Percentiles rank a stretch among this genome's conserved stretches.
phyloP scores from a whole-genome alignment of 2,113 vertebrate genomes.

The Aegithalos caudatus region DNA sequence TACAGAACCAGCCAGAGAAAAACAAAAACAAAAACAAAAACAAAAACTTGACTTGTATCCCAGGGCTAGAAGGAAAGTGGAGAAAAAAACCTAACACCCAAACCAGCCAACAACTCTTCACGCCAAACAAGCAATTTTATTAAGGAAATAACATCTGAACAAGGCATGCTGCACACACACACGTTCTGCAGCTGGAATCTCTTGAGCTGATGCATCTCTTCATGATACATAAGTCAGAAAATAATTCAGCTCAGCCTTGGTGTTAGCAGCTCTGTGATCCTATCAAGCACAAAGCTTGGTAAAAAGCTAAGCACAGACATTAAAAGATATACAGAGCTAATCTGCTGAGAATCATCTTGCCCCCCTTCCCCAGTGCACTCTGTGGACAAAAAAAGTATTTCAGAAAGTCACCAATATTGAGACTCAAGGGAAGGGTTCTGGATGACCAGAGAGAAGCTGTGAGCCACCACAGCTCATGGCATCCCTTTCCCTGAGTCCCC shows the following conservation, averaged over 20 bases:
- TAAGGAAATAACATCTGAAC: constrained; percentile 36
- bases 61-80: neutral
- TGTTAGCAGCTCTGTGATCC: neutral
- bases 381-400: neutral
- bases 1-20: neutral
- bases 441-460: neutral
- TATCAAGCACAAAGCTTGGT: neutral
- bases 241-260: neutral
- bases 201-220: neutral
- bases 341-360: neutral
- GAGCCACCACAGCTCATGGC: neutral
- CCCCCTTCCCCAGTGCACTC: neutral
- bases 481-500: neutral
- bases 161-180: neutral
- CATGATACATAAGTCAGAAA: neutral
- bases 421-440: neutral
- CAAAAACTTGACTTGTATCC: neutral
- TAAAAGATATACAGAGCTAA: neutral
- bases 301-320: neutral
- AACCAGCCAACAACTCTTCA: neutral
- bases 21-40: too few species aligned
- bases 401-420: neutral
- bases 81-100: neutral
- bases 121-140: neutral
- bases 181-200: constrained; percentile 9